Conservation (phyloP, 2,113 vertebrate genomes). For the Sus scrofa region DNA sequence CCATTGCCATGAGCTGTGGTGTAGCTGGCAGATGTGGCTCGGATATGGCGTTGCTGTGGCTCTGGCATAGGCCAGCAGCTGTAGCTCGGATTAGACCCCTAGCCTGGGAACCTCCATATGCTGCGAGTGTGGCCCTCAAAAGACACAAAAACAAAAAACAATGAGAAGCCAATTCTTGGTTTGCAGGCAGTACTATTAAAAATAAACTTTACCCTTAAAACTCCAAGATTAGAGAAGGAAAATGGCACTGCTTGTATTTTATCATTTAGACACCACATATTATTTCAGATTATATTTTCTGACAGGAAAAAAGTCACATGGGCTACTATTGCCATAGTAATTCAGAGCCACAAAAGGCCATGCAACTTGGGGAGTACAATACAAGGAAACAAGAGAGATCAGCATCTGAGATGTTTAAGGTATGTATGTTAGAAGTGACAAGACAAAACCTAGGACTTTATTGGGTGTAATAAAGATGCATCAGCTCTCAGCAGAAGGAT, state of each 20-base stretch:
- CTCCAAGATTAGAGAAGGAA: not conserved
- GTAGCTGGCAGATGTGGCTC: no score
- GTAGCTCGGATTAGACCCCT: no score
- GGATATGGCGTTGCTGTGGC: no score
- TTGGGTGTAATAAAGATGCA: not conserved
- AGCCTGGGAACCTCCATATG: no score
- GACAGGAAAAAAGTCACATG: not conserved
- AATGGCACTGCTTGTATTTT: slow-evolving; percentile 10
- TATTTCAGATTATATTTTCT: slow-evolving; percentile 47
- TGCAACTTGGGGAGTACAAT: not conserved
- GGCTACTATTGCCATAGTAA: not conserved
- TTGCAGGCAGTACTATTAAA: not conserved
- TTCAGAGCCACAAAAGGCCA: not conserved
- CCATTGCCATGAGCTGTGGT: no score
- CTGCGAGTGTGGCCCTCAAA: no score
- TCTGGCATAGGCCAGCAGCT: no score
- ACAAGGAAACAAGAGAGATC: not conserved
- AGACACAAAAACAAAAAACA: not conserved
- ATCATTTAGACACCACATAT: not conserved
- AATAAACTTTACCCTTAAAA: slow-evolving; percentile 36
- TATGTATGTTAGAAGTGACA: not conserved
- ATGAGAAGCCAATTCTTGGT: slow-evolving; percentile 25
- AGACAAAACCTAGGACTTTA: not conserved
- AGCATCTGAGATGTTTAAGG: not conserved
- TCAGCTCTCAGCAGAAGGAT: not conserved